phyloP scores from a whole-genome alignment of 2,797 vertebrate species.

The Pipistrellus kuhlii region DNA sequence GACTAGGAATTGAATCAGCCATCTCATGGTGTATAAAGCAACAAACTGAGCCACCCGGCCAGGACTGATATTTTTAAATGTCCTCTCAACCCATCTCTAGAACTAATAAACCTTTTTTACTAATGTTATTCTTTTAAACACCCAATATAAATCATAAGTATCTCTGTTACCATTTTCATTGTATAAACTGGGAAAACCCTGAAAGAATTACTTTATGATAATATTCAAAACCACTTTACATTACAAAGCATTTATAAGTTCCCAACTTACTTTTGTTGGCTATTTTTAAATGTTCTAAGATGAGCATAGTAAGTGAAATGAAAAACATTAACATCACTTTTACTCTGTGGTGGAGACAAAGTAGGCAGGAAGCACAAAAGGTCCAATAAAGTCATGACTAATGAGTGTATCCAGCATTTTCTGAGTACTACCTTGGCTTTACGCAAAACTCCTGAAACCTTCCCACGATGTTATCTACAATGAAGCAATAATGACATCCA shows the following conservation, averaged over 20 bases:
- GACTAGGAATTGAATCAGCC: background rate
- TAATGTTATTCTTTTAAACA: conserved; percentile 28
- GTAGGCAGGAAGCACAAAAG: background rate
- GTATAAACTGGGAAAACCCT: background rate
- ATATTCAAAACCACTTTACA: background rate
- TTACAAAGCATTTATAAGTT: background rate
- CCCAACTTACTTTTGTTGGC: background rate
- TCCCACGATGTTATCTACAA: background rate
- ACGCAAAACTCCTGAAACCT: background rate
- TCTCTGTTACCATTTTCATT: background rate
- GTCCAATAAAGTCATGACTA: background rate
- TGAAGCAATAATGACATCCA: background rate
- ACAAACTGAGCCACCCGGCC: background rate
- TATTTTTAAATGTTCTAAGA: conserved; percentile 40
- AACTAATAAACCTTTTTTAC: background rate
- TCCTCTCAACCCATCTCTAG: background rate
- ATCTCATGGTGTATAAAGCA: background rate
- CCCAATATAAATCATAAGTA: background rate
- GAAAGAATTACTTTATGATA: conserved; percentile 5
- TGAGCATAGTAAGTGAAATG: background rate
- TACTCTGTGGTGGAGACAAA: background rate
- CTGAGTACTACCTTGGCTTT: background rate
- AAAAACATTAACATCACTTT: background rate
- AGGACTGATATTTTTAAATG: background rate
- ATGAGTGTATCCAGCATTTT: background rate